Percentiles rank a stretch among this genome's conserved stretches.
phyloP scores from a whole-genome alignment of 1,140 invertebrate species.

The Drosophila rhopaloa region DNA sequence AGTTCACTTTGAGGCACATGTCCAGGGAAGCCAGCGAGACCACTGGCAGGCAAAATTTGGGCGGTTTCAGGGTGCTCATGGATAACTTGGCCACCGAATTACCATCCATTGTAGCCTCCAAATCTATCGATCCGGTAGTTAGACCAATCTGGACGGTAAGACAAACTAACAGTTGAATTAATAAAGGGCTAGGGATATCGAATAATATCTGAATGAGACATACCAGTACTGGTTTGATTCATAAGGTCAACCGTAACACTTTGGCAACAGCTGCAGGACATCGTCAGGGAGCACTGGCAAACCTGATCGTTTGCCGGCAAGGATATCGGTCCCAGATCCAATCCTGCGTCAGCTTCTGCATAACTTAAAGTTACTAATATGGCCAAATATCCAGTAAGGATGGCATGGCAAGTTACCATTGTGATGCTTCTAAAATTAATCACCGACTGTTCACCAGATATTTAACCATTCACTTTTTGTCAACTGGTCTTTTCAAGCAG shows the following conservation, averaged over 20 bases:
- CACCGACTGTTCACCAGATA: not conserved
- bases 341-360: not conserved
- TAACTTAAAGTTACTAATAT: not conserved
- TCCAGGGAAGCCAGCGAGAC: constrained; percentile 30
- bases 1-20: constrained; percentile 54
- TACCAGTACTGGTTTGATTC: constrained; percentile 50
- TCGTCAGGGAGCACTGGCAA: constrained; percentile 44
- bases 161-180: constrained; percentile 32
- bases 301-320: constrained; percentile 21
- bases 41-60: constrained; percentile 45
- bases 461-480: constrained; percentile 19
- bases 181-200: too few relatives aligned
- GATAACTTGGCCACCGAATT: constrained; percentile 32
- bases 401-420: not conserved
- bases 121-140: constrained; percentile 33
- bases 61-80: constrained; percentile 40
- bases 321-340: constrained; percentile 24
- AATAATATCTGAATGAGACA: not conserved
- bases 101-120: constrained; percentile 45
- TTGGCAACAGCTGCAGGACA: constrained; percentile 64
- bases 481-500: not conserved
- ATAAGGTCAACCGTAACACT: constrained; percentile 26
- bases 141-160: constrained; percentile 36
- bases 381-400: constrained; percentile 5
- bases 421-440: not conserved